A percentile compares a stretch with the other conserved stretches of the same genome.
These are phyloP conservation scores for Adelges cooleyi DNA, from an alignment of 1,140 invertebrate genomes.

Conservation along the genomic window DNA sequence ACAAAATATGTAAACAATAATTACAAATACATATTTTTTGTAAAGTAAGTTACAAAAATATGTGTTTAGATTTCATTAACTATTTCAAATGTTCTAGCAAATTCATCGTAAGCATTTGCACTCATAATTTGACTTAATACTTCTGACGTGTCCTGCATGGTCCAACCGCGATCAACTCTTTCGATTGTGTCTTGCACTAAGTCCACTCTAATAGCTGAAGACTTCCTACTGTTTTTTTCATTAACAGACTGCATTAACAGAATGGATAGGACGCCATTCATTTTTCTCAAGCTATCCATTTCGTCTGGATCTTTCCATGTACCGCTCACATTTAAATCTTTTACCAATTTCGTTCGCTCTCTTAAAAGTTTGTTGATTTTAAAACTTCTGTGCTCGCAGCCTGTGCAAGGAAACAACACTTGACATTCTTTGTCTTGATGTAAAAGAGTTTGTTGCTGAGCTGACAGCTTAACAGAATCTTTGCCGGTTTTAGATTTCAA, in stretches of 20 bases:
- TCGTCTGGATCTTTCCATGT: constrained; percentile 11
- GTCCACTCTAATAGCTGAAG: not conserved
- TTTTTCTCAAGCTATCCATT: not conserved
- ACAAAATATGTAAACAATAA: no score
- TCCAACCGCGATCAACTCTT: constrained; percentile 1
- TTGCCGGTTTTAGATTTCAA: no score
- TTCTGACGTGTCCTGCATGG: constrained; percentile 6
- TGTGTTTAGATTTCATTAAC: no score
- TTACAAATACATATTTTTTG: no score
- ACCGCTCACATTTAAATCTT: not conserved
- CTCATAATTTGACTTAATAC: not conserved
- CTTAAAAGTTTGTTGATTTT: constrained; percentile 20
- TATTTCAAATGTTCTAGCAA: not conserved
- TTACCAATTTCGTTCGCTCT: not conserved
- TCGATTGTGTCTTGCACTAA: not conserved
- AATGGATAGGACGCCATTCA: constrained; percentile 13
- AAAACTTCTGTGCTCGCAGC: constrained; percentile 16
- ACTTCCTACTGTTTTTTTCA: constrained; percentile 6
- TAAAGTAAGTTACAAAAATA: no score
- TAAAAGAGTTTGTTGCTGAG: not conserved
- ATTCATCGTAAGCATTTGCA: constrained; percentile 17
- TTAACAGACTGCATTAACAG: not conserved
- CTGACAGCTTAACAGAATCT: not conserved
- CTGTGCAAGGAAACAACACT: constrained; percentile 1
- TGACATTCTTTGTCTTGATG: not conserved